Evolutionary conservation across 2,888 invertebrate species (phyloP).

Genomic region (Epicampocera succincta): DNA sequence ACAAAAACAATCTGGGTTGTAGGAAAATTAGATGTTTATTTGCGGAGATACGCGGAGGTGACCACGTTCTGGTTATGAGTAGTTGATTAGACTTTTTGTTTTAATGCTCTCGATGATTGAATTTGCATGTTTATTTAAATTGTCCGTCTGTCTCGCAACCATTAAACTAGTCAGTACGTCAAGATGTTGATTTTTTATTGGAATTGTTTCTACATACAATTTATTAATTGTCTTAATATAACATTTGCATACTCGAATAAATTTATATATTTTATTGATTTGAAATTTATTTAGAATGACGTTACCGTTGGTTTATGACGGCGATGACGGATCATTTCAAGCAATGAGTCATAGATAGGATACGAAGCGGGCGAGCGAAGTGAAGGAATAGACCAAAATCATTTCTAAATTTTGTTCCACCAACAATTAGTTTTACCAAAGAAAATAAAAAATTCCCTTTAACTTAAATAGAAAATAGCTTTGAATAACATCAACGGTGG

Average conservation of each 20-base stretch:
- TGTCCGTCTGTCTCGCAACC: conserved; percentile 19
- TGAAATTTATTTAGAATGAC: conserved; percentile 43
- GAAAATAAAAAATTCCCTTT: no score
- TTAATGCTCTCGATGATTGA: conserved; percentile 17
- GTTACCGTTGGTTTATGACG: conserved; percentile 5
- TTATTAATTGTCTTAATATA: conserved; percentile 29
- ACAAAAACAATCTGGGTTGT: no score
- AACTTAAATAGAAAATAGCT: no score
- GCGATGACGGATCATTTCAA: conserved; percentile 3
- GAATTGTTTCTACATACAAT: conserved; percentile 22
- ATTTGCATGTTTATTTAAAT: conserved; percentile 29
- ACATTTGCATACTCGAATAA: conserved; percentile 22
- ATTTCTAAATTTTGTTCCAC: no score
- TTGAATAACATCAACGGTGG: no score
- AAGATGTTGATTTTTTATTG: conserved; percentile 27
- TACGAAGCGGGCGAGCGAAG: neutral
- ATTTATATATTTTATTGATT: conserved; percentile 47
- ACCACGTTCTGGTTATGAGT: conserved; percentile 12
- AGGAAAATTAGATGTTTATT: neutral
- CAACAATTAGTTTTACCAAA: no score
- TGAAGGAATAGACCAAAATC: no score
- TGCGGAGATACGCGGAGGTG: conserved; percentile 20
- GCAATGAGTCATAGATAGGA: conserved; percentile 15
- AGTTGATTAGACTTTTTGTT: conserved; percentile 27
- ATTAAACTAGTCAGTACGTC: conserved; percentile 5